phyloP scores from a whole-genome alignment of 2,797 vertebrate species.

The Dipus sagitta region DNA sequence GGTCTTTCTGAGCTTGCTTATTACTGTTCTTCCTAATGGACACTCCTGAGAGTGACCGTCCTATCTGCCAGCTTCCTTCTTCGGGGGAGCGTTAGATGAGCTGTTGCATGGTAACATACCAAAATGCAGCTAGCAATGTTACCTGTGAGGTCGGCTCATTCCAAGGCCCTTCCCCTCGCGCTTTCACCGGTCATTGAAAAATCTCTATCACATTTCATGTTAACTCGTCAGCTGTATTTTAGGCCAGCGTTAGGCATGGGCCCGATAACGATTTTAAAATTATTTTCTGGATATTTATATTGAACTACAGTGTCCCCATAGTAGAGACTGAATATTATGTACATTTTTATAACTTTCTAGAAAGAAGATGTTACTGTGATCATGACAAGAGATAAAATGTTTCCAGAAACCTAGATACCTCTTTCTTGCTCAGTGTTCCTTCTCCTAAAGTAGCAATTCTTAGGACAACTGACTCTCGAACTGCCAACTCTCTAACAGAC shows the following conservation, averaged over 20 bases:
- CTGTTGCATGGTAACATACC: not conserved
- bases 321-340: not conserved
- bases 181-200: not conserved
- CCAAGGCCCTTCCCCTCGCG: not conserved
- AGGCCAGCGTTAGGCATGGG: not conserved
- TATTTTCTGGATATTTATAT: constrained; percentile 41
- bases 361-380: not conserved
- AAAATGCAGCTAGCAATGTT: not conserved
- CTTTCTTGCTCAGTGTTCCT: not conserved
- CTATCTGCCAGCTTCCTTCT: not conserved
- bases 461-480: too few relatives aligned
- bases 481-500: too few relatives aligned
- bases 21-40: not conserved
- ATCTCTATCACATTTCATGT: not conserved
- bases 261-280: constrained; percentile 21
- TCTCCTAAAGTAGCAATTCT: not conserved
- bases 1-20: not conserved
- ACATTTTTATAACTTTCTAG: constrained; percentile 31
- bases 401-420: not conserved
- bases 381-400: not conserved
- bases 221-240: not conserved
- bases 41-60: not conserved
- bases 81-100: not conserved
- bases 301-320: not conserved
- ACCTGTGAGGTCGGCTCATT: not conserved